These are phyloP conservation scores for Sinohyriopsis cumingii DNA, from an alignment of 2,888 invertebrate genomes.

Conservation along the genomic window DNA sequence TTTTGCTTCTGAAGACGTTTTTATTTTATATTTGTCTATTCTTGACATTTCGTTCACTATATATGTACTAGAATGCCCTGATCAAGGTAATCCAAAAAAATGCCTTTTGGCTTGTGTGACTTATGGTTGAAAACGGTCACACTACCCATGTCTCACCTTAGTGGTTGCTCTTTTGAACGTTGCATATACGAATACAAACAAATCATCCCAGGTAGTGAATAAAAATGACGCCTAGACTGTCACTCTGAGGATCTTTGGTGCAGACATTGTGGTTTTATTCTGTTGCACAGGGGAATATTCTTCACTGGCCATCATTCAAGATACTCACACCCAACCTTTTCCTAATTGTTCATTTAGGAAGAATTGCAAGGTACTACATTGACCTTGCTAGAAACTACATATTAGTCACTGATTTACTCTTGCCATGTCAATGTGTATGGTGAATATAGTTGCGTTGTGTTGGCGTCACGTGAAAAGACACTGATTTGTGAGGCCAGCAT, in stretches of 20 bases:
- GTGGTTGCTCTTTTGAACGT: constrained; percentile 64
- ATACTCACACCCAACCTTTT: constrained; percentile 65
- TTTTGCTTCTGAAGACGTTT: constrained; percentile 42
- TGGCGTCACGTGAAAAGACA: constrained; percentile 17
- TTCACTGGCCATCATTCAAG: constrained; percentile 60
- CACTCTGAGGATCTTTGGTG: constrained; percentile 49
- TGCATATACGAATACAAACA: constrained; percentile 56
- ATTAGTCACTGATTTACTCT: constrained; percentile 49
- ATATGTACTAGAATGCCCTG: constrained; percentile 41
- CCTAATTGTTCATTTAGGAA: constrained; percentile 61
- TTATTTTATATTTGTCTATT: constrained; percentile 55
- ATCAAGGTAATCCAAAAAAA: constrained; percentile 32
- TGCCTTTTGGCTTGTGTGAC: constrained; percentile 62
- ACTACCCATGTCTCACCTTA: constrained; percentile 61
- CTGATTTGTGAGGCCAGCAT: too few species aligned
- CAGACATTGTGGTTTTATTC: constrained; percentile 55
- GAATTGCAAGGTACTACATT: constrained; percentile 53
- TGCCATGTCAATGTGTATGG: constrained; percentile 18
- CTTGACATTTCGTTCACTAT: constrained; percentile 48
- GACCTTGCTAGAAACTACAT: constrained; percentile 47
- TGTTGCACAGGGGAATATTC: constrained; percentile 50
- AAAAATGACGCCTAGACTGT: constrained; percentile 45
- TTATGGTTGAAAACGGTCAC: constrained; percentile 65
- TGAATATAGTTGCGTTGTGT: constrained; percentile 30
- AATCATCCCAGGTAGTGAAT: constrained; percentile 24